phyloP scores from a whole-genome alignment of 2,888 invertebrate genomes.

The Diaprepes abbreviatus region DNA sequence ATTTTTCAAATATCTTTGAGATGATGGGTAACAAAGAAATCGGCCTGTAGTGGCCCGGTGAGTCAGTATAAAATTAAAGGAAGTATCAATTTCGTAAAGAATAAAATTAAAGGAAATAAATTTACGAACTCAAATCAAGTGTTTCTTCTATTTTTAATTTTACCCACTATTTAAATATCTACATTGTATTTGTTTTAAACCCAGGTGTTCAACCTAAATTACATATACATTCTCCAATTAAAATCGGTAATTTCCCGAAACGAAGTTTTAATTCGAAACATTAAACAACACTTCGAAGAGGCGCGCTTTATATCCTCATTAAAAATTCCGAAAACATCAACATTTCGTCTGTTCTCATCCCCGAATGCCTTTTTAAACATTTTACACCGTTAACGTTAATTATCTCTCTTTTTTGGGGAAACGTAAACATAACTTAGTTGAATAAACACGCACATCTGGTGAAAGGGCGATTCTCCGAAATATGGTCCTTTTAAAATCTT shows the following conservation, averaged over 20 bases:
- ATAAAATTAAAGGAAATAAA: too few species aligned
- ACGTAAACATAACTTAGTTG: conserved; percentile 32
- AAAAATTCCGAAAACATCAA: conserved; percentile 33
- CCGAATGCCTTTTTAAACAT: conserved; percentile 32
- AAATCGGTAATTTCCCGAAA: conserved; percentile 17
- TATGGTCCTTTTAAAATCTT: too few species aligned
- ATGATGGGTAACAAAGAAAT: too few species aligned
- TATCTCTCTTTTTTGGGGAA: conserved; percentile 35
- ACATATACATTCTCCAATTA: conserved; percentile 9
- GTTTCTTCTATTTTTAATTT: too few species aligned
- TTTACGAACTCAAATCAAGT: too few species aligned
- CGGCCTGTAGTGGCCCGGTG: too few species aligned
- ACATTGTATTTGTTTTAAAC: conserved; percentile 15
- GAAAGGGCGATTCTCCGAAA: too few species aligned
- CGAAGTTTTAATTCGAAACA: conserved; percentile 21
- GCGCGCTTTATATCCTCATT: conserved; percentile 33
- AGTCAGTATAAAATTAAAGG: too few species aligned
- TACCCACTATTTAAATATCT: too few species aligned
- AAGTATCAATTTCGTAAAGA: too few species aligned
- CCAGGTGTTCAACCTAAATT: conserved; percentile 19
- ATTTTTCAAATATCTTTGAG: too few species aligned
- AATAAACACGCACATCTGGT: conserved; percentile 34
- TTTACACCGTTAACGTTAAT: conserved; percentile 28
- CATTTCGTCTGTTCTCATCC: conserved; percentile 10
- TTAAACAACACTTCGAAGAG: conserved; percentile 27